These are phyloP conservation scores for Contarinia nasturtii DNA, from an alignment of 1,140 invertebrate genomes.

Conservation along the genomic window DNA sequence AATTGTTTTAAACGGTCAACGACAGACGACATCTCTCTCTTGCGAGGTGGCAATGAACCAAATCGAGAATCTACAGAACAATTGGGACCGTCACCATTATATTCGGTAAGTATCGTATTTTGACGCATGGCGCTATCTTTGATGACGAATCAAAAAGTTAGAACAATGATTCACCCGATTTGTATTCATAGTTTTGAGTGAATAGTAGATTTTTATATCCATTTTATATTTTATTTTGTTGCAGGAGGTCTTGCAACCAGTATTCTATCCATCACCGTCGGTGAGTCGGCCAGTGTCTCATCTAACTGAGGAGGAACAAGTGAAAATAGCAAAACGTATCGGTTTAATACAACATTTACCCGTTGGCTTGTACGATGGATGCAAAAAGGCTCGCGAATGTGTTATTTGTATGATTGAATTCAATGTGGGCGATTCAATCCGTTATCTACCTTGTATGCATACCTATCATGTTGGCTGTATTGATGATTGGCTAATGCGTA, in stretches of 20 bases:
- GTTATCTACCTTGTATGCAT: slow-evolving; percentile 87
- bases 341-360: slow-evolving; percentile 80
- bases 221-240: not conserved
- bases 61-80: slow-evolving; percentile 28
- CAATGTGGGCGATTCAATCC: slow-evolving; percentile 44
- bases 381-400: slow-evolving; percentile 73
- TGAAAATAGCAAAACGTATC: slow-evolving; percentile 75
- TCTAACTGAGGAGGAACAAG: slow-evolving; percentile 64
- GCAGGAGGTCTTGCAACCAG: slow-evolving; percentile 18
- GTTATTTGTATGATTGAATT: slow-evolving; percentile 94
- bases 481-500: slow-evolving; percentile 83
- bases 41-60: slow-evolving; percentile 27
- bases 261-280: slow-evolving; percentile 36
- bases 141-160: no score
- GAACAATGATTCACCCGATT: no score
- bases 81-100: slow-evolving; percentile 16
- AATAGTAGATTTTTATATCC: no score
- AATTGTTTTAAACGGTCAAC: slow-evolving; percentile 39
- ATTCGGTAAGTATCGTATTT: slow-evolving; percentile 9
- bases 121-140: no score
- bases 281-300: slow-evolving; percentile 28
- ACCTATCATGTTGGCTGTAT: slow-evolving; percentile 79
- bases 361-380: slow-evolving; percentile 61
- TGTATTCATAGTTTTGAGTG: no score
- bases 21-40: slow-evolving; percentile 38